phyloP scores from a whole-genome alignment of 2,113 vertebrate genomes.

The Todiramphus chloris region DNA sequence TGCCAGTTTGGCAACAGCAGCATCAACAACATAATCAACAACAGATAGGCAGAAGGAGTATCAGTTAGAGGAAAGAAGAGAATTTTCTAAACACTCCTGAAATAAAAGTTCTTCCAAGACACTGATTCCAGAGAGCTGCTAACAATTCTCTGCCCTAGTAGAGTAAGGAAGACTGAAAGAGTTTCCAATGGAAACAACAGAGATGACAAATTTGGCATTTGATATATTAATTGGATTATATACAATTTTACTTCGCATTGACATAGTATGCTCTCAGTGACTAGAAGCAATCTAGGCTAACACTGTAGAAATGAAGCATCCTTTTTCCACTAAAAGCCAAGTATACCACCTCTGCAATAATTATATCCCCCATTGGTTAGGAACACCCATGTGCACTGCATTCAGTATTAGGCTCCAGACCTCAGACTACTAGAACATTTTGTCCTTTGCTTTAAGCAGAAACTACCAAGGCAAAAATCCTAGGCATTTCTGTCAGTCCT shows the following conservation, averaged over 20 bases:
- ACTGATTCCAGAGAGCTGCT: neutral
- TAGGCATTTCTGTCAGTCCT: neutral
- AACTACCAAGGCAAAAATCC: neutral
- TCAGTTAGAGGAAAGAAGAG: neutral
- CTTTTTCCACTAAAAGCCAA: neutral
- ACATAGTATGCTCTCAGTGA: neutral
- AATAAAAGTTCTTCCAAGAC: neutral
- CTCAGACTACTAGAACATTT: neutral
- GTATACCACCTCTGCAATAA: neutral
- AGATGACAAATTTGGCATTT: neutral
- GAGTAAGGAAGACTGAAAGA: neutral
- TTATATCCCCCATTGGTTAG: neutral
- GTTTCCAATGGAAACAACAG: neutral
- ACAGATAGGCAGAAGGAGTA: neutral
- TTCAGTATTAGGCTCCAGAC: neutral
- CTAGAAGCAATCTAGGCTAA: neutral
- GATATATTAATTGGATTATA: neutral
- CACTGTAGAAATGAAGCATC: neutral
- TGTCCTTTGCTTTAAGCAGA: neutral
- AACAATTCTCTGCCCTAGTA: neutral
- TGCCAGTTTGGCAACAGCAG: slow-evolving; percentile 1
- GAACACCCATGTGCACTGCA: neutral
- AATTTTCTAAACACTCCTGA: neutral
- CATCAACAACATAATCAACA: neutral
- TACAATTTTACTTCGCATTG: neutral